Base-by-base conservation (phyloP, 2,888 invertebrate genomes). In the Limnephilus lunatus region DNA sequence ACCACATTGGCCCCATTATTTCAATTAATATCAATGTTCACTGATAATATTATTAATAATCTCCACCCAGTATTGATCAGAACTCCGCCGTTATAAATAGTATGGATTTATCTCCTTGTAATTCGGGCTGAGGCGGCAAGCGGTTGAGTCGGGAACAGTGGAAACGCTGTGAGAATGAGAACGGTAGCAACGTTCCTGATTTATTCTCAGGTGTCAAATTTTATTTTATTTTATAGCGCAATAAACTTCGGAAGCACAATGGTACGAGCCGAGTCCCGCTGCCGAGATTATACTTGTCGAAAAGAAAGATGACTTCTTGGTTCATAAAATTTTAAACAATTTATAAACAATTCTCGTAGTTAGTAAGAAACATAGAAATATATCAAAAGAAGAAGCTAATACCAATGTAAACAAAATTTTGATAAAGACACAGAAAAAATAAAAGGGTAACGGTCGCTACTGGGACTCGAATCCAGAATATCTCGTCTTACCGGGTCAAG, bases 201-300 rank as follows among this genome's bases (percentile, higher is more conserved):
- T 89, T 89, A 89, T 89, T 81, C 88, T 80, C 88, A 19, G 88
- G 81, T 89, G 88, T 89, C 88, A 89, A 89, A 89, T 89, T 87
- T 89, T 89, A 89, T 81, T 89, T 89, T 89, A 89, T 89, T 89
- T 89, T 81, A 89, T 89, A 81, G 88, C 88, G 12, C 88, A 81
- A 89, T 89, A 89, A 89, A 89, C 88, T 39, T 81, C 88, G 80
- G 88, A 89, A 35, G 80, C 88, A 89, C 88, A 89, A 89, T 89
- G 80, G 88, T 80, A n/a, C 88, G 31, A 39, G 81, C 80, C 80
- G 35, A 81, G 39, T 19, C 88, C 81, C 80, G 44, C 39, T 39
- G 32, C 39, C n/a, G 31, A 68, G 48, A 87, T 44, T 87, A 87
- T 68, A 68, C 87, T 53, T 32, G 48, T 25, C 87, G 19, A 32